phyloP scores from a whole-genome alignment of 2,888 invertebrate species.

The Lithodes maja region DNA sequence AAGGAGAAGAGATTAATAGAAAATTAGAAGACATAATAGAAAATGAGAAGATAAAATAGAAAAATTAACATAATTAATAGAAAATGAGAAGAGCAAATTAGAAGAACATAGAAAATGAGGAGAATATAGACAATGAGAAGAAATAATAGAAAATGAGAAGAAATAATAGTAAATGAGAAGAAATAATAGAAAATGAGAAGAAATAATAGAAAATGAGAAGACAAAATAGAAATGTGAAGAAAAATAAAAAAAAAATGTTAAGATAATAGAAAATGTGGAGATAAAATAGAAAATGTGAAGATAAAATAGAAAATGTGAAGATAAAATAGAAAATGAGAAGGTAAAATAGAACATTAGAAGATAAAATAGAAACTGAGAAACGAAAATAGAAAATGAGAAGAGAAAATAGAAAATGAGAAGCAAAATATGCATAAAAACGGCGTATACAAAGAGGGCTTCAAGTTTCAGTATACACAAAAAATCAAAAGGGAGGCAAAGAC shows the following conservation, averaged over 20 bases:
- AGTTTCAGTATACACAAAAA: background rate
- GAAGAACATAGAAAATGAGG: background rate
- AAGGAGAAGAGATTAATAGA: background rate
- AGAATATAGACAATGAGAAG: background rate
- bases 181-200: background rate
- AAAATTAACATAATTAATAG: background rate
- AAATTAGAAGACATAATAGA: background rate
- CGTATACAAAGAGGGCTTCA: background rate
- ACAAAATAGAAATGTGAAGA: constrained; percentile 4
- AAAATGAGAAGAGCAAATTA: background rate
- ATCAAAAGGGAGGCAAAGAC: too few relatives aligned
- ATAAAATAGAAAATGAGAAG: background rate
- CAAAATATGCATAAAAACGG: background rate
- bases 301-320: background rate
- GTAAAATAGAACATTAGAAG: background rate
- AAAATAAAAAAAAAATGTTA: background rate
- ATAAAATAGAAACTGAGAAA: background rate
- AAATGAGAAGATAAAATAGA: background rate
- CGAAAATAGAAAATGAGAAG: background rate
- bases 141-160: background rate
- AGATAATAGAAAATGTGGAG: background rate
- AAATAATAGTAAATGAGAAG: background rate
- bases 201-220: background rate
- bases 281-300: background rate
- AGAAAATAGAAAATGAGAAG: background rate